These are phyloP conservation scores for Andrena chrysosceles DNA, from an alignment of 2,888 invertebrate genomes.

Conservation along the genomic window DNA sequence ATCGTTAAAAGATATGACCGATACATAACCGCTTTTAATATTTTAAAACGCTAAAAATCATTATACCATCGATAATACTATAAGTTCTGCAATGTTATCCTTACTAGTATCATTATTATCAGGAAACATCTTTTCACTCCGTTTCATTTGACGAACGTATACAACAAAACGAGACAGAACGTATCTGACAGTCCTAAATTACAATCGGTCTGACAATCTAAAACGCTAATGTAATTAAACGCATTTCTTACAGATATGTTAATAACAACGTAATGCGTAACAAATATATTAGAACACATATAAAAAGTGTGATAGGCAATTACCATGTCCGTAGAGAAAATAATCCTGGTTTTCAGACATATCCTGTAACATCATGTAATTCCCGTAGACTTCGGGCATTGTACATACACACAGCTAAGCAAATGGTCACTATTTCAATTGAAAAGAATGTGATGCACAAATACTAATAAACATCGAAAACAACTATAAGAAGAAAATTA, in stretches of 20 bases:
- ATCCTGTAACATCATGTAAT: conserved; percentile 46
- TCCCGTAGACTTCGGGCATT: conserved; percentile 76
- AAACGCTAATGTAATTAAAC: background rate
- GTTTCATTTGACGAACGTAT: background rate
- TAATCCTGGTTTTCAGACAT: conserved; percentile 56
- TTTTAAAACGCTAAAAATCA: background rate
- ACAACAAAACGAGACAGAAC: background rate
- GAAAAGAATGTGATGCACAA: background rate
- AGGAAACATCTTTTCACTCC: background rate
- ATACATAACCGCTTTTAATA: background rate
- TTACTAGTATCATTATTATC: conserved; percentile 3
- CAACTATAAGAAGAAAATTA: conserved; percentile 1
- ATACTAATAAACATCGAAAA: background rate
- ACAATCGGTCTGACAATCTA: background rate
- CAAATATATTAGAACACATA: background rate
- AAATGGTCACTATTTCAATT: conserved; percentile 8
- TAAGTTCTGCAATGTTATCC: background rate
- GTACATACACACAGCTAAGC: conserved; percentile 3
- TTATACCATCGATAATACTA: background rate
- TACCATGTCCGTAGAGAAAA: conserved; percentile 69
- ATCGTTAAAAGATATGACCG: background rate
- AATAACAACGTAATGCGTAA: background rate
- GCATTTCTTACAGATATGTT: background rate
- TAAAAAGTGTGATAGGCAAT: conserved; percentile 35
- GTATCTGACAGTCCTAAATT: background rate